Evolutionary conservation across 1,140 invertebrate species (phyloP).

Genomic region (Zaprionus ghesquierei): DNA sequence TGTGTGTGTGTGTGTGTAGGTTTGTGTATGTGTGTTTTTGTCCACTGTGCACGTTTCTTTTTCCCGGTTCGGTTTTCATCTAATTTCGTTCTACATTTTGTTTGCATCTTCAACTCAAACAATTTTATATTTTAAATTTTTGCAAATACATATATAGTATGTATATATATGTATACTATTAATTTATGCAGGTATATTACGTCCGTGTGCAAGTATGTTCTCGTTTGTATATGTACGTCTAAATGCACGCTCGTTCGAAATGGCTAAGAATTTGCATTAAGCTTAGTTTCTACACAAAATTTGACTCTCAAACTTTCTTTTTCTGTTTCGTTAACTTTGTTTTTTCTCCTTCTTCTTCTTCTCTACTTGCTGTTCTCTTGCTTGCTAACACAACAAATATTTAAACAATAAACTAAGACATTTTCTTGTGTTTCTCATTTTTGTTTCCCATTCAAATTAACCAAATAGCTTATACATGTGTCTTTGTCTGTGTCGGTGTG

Average conservation of each 20-base stretch:
- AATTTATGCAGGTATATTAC: slow-evolving; percentile 10
- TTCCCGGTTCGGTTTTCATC: neutral
- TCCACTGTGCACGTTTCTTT: slow-evolving; percentile 22
- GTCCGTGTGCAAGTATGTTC: slow-evolving; percentile 9
- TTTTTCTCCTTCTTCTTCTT: slow-evolving; percentile 10
- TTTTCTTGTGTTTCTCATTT: slow-evolving; percentile 16
- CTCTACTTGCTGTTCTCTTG: neutral
- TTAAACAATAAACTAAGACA: slow-evolving; percentile 26
- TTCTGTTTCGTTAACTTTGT: no score
- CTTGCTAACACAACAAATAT: slow-evolving; percentile 46
- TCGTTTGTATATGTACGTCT: slow-evolving; percentile 41
- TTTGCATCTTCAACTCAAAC: slow-evolving; percentile 22
- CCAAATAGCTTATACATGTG: slow-evolving; percentile 39
- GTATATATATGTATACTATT: neutral
- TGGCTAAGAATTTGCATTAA: slow-evolving; percentile 68
- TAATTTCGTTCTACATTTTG: slow-evolving; percentile 1
- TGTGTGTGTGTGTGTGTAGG: neutral
- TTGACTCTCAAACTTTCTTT: neutral
- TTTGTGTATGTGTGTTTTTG: slow-evolving; percentile 14
- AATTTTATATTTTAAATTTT: slow-evolving; percentile 1
- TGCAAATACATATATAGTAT: slow-evolving; percentile 2
- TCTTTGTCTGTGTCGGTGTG: slow-evolving; percentile 16
- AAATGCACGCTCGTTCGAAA: slow-evolving; percentile 76
- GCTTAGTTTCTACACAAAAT: slow-evolving; percentile 43
- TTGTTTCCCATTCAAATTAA: slow-evolving; percentile 32